phyloP scores from a whole-genome alignment of 2,797 vertebrate species.

The Psittacula derbiana region DNA sequence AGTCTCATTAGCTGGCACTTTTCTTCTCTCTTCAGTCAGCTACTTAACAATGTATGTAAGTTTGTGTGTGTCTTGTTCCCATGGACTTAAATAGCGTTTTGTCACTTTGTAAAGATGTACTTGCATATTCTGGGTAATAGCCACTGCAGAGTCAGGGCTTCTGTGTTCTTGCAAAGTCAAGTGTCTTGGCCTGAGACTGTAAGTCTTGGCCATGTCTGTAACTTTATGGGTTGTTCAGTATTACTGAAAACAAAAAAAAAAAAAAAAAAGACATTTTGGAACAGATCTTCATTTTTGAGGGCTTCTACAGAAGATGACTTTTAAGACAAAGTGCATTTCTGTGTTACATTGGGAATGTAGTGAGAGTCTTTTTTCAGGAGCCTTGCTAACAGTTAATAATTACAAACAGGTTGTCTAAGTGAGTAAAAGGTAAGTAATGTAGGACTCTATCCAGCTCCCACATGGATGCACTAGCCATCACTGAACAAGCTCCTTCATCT shows the following conservation, averaged over 20 bases:
- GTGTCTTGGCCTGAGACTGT: background rate
- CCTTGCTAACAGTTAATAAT: background rate
- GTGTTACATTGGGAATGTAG: background rate
- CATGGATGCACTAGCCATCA: background rate
- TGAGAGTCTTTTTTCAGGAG: background rate
- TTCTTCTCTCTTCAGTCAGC: background rate
- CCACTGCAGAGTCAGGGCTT: background rate
- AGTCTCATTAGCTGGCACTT: background rate
- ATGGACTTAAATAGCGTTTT: background rate
- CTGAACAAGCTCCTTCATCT: background rate
- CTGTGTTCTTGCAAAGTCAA: background rate
- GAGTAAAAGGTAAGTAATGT: background rate
- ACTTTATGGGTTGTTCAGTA: background rate
- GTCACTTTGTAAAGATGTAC: background rate
- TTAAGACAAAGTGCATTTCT: background rate
- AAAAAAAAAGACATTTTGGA: background rate
- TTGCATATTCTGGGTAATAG: background rate
- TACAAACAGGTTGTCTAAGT: background rate
- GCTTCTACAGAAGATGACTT: background rate
- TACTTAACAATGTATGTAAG: background rate
- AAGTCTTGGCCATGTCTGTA: background rate
- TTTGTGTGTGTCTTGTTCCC: background rate
- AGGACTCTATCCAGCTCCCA: background rate
- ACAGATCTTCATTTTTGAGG: background rate
- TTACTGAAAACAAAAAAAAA: background rate